Evolutionary conservation across 2,797 vertebrate species (phyloP).

Genomic region (Brachyalestes nurse): DNA sequence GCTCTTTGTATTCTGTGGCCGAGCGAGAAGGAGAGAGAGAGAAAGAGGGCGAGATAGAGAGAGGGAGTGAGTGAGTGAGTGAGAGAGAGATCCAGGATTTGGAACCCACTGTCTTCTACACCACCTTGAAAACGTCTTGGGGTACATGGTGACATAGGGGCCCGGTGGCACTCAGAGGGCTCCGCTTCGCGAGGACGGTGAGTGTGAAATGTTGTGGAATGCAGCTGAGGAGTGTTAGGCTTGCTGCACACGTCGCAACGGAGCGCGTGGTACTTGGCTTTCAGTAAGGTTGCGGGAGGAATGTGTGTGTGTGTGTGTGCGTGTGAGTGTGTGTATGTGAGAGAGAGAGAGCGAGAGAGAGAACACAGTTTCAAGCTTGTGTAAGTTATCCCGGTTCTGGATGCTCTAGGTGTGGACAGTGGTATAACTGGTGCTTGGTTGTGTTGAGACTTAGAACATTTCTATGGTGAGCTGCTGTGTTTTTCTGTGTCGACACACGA

Average conservation of each 20-base stretch:
- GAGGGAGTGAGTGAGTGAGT: background rate
- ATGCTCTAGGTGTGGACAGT: too few relatives aligned
- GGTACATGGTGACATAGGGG: constrained; percentile 44
- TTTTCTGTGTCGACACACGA: background rate
- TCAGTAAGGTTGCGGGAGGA: too few relatives aligned
- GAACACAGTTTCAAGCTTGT: too few relatives aligned
- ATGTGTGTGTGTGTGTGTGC: too few relatives aligned
- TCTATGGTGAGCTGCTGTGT: too few relatives aligned
- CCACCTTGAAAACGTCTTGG: constrained; percentile 65
- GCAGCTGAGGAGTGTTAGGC: background rate
- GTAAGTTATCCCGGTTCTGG: too few relatives aligned
- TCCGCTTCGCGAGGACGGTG: constrained; percentile 71
- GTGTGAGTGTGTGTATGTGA: too few relatives aligned
- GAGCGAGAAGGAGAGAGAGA: background rate
- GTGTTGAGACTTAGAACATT: too few relatives aligned
- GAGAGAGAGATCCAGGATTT: constrained; percentile 58
- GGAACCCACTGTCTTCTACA: constrained; percentile 57
- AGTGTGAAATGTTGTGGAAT: constrained; percentile 56
- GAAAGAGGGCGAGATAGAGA: constrained; percentile 9
- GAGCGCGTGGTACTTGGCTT: too few relatives aligned
- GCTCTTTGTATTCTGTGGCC: constrained; percentile 64
- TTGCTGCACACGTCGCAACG: background rate
- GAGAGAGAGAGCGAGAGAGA: too few relatives aligned
- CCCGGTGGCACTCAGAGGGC: constrained; percentile 10
- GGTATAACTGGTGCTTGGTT: too few relatives aligned